A percentile compares a stretch with the other conserved stretches of the same genome.
phyloP scores from a whole-genome alignment of 2,888 invertebrate species.

The Andrena hattorfiana region DNA sequence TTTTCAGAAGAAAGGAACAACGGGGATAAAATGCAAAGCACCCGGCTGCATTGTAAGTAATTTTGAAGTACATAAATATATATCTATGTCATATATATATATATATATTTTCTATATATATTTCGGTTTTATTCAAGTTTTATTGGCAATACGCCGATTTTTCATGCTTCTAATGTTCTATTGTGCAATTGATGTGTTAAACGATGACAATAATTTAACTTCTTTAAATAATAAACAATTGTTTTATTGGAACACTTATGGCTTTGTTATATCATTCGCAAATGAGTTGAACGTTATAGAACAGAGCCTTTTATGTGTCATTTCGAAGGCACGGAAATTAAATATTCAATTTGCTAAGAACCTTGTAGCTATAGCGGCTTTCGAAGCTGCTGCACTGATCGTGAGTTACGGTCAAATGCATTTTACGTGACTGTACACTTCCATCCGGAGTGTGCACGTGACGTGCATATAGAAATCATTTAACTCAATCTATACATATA shows the following conservation, averaged over 20 bases:
- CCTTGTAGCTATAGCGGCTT: conserved; percentile 9
- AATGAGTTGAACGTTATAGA: background rate
- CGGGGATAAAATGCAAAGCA: background rate
- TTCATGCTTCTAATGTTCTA: background rate
- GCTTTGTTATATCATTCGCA: background rate
- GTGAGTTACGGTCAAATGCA: conserved; percentile 59
- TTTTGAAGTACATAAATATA: background rate
- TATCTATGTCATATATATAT: too few relatives aligned
- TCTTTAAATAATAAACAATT: background rate
- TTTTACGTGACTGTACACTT: conserved; percentile 70
- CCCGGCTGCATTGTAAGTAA: conserved; percentile 15
- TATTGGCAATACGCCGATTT: too few relatives aligned
- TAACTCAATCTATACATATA: conserved; percentile 23
- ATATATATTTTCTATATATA: too few relatives aligned
- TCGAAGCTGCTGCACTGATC: conserved; percentile 31
- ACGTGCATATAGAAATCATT: conserved; percentile 55
- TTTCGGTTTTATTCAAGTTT: too few relatives aligned
- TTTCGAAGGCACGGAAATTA: background rate
- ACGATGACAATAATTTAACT: background rate
- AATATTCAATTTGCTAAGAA: conserved; percentile 30
- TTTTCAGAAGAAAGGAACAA: conserved; percentile 8
- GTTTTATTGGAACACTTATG: background rate
- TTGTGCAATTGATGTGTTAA: background rate
- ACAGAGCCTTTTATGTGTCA: background rate
- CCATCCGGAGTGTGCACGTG: conserved; percentile 73